These are phyloP conservation scores for Cynodonichthys magdalenae DNA, from an alignment of 2,797 vertebrate genomes.

Conservation along the genomic window DNA sequence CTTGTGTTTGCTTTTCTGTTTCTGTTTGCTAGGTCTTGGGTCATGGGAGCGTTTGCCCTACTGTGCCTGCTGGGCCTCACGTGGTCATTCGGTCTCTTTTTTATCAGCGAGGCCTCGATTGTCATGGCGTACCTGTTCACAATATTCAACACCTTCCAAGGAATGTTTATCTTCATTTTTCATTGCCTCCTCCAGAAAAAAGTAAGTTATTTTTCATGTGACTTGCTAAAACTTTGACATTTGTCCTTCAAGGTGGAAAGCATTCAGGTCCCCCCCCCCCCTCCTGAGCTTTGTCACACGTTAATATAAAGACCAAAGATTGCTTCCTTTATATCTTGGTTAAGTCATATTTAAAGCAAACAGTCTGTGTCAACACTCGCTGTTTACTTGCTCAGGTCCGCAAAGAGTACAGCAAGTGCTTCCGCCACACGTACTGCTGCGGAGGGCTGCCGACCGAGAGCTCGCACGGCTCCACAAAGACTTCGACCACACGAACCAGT, in stretches of 20 bases:
- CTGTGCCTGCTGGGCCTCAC: slow-evolving; percentile 95
- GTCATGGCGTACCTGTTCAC: slow-evolving; percentile 99
- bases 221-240: not conserved
- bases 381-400: slow-evolving; percentile 86
- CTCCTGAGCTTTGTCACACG: slow-evolving; percentile 22
- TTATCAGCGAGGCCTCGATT: slow-evolving; percentile 93
- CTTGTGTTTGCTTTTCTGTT: slow-evolving; percentile 19
- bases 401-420: slow-evolving; percentile 97
- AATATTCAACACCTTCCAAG: slow-evolving; percentile 98
- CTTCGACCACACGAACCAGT: slow-evolving; percentile 93
- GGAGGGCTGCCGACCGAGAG: slow-evolving; percentile 91
- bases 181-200: slow-evolving; percentile 98
- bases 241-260: slow-evolving; percentile 36
- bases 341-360: slow-evolving; percentile 62
- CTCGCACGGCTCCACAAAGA: slow-evolving; percentile 95
- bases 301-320: slow-evolving; percentile 58
- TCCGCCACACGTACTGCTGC: slow-evolving; percentile 97
- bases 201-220: slow-evolving; percentile 78
- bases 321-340: slow-evolving; percentile 25
- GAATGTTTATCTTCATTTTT: slow-evolving; percentile 99
- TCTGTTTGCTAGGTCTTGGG: slow-evolving; percentile 88
- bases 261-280: no score
- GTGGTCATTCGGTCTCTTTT: slow-evolving; percentile 97
- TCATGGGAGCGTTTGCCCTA: slow-evolving; percentile 94
- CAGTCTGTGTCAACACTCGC: slow-evolving; percentile 45